Percentiles rank a stretch among this genome's conserved stretches.
Evolutionary conservation across 2,888 invertebrate genomes (phyloP).

Genomic region (Calameuta pallipes): DNA sequence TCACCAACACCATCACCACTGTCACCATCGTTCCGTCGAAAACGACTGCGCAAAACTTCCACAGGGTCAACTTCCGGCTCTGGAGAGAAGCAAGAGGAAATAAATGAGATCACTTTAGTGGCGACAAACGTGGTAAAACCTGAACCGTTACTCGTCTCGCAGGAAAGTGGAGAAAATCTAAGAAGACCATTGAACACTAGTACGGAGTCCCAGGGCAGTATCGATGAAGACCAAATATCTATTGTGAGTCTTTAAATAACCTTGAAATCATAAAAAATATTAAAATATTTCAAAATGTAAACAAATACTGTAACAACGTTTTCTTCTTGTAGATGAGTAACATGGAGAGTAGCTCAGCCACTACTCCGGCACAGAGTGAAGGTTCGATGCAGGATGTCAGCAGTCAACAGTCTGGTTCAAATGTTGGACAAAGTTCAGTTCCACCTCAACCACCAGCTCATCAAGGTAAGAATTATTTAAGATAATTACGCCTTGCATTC

Average conservation of each 20-base stretch:
- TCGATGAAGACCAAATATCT: constrained; percentile 62
- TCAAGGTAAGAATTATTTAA: constrained; percentile 50
- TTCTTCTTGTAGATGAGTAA: constrained; percentile 54
- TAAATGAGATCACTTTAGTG: constrained; percentile 59
- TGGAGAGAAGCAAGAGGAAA: constrained; percentile 57
- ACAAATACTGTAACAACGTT: neutral
- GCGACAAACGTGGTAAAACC: constrained; percentile 61
- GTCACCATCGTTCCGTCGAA: constrained; percentile 72
- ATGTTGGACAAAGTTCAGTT: constrained; percentile 52
- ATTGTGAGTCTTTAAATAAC: constrained; percentile 45
- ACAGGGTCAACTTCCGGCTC: constrained; percentile 69
- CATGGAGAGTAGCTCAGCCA: constrained; percentile 58
- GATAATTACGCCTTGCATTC: neutral
- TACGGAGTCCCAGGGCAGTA: constrained; percentile 60
- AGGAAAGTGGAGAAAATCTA: constrained; percentile 49
- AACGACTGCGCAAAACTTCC: constrained; percentile 75
- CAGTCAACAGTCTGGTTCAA: constrained; percentile 54
- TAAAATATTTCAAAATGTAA: neutral
- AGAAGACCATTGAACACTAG: constrained; percentile 54
- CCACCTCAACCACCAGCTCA: constrained; percentile 56
- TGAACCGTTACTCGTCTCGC: constrained; percentile 53
- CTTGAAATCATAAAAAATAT: neutral
- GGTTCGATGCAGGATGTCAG: constrained; percentile 55
- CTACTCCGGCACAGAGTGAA: constrained; percentile 57
- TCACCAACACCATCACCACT: constrained; percentile 68